phyloP scores from a whole-genome alignment of 2,113 vertebrate genomes.

The Elaphurus davidianus region DNA sequence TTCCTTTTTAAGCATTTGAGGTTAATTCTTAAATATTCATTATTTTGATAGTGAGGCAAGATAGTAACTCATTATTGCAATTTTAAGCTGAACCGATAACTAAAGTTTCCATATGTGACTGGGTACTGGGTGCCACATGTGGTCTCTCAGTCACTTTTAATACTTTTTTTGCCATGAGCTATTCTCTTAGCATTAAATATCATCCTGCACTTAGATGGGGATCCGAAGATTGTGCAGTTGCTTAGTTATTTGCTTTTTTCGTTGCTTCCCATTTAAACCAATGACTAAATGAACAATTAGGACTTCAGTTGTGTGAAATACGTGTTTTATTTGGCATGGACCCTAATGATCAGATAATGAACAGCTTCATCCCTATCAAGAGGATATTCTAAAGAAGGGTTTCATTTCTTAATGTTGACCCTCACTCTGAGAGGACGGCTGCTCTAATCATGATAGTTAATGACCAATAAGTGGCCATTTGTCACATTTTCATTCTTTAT shows the following conservation, averaged over 20 bases:
- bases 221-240: not conserved
- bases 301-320: not conserved
- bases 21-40: not conserved
- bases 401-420: slow-evolving; percentile 68
- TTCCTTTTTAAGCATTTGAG: not conserved
- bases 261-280: slow-evolving; percentile 1
- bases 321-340: slow-evolving; percentile 58
- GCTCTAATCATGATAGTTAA: slow-evolving; percentile 75
- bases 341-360: slow-evolving; percentile 58
- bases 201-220: not conserved
- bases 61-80: not conserved
- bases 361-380: slow-evolving; percentile 56
- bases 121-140: not conserved
- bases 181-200: not conserved
- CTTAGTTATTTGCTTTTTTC: slow-evolving; percentile 30
- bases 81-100: not conserved
- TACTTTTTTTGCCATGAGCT: not conserved
- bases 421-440: slow-evolving; percentile 57
- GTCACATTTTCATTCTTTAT: slow-evolving; percentile 70
- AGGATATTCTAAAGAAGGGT: slow-evolving; percentile 54
- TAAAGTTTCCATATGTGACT: not conserved
- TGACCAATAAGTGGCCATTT: slow-evolving; percentile 72
- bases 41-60: not conserved
- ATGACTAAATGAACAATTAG: slow-evolving; percentile 42
- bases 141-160: not conserved